Base-by-base conservation (phyloP, 2,888 invertebrate genomes). In the Brachycybe producta region DNA sequence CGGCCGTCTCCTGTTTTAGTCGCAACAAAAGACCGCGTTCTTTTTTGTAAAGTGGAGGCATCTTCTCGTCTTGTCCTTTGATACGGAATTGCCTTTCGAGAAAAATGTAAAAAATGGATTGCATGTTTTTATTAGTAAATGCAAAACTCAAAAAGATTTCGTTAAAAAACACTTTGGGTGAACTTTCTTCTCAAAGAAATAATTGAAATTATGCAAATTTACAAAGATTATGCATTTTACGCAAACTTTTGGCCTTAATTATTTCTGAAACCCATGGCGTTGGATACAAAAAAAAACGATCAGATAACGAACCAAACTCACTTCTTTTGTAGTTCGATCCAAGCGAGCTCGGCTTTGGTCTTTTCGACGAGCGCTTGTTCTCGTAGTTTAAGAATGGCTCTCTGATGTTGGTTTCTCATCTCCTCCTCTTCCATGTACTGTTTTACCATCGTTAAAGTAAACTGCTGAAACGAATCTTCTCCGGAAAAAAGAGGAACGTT, bases 301-400 rank as follows among this genome's bases (percentile, higher is more conserved):
- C 15, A n/a, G 19, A 39, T 5, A 24, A 19, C 7, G 52, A 32
- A 15, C 3, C 11, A 34, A 19, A 13, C 8, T 55, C 62, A 64
- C 61, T 70, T 75, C 62, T 78, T 79, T 60, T 80, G 78, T 42
- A 79, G 74, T 62, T 80, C 78, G 17, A 82, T 62, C 73, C 73
- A 75, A 1, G 74, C 73, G 55, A 79, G 65, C 65, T 79, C 77
- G 1, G 75, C 73, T 63, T 76, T 77, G 1, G 79, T 78, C 56
- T 79, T 73, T 65, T 82, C 79, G 34, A 77, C 69, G 48, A 82
- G 63, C 0, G 77, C 74, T 60, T 78, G 77, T 62, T 81, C 80
- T 5, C 79, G 70, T 48, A 80, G 73, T 62, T 78, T 77, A 40
- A 82, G 69, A 36, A 80, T 65, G 39, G 77, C 72, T 54, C 75